Percentiles rank a stretch among this genome's conserved stretches.
These are phyloP conservation scores for Emydura subglobosa DNA, from an alignment of 2,113 vertebrate species.

Conservation along the genomic window DNA sequence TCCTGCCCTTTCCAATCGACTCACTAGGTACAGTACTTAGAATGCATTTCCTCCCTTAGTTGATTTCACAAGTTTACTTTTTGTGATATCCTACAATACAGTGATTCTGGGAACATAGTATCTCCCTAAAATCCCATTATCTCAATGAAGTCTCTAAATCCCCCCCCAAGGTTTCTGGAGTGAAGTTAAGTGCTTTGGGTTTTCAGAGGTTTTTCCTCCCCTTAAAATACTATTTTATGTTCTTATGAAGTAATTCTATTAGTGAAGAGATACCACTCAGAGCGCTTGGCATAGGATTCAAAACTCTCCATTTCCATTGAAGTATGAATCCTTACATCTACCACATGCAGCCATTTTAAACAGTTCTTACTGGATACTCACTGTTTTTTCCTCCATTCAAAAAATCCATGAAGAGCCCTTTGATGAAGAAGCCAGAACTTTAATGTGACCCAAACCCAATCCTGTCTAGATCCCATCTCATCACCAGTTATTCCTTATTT, in stretches of 20 bases:
- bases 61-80: not conserved
- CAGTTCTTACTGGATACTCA: constrained; percentile 17
- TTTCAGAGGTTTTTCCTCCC: not conserved
- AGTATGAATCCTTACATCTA: constrained; percentile 5
- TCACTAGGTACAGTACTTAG: not conserved
- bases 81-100: not conserved
- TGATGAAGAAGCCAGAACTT: not conserved
- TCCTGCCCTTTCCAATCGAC: not conserved
- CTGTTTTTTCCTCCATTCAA: constrained; percentile 37
- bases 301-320: constrained; percentile 30
- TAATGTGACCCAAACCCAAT: constrained; percentile 46
- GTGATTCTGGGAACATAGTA: not conserved
- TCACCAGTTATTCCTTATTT: not conserved
- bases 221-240: not conserved
- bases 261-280: not conserved
- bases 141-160: not conserved
- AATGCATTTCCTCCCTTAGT: not conserved
- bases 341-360: constrained; percentile 33
- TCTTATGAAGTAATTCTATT: not conserved
- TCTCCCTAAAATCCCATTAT: not conserved
- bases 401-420: constrained; percentile 15
- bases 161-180: not conserved
- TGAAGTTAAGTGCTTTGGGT: not conserved
- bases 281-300: not conserved
- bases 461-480: not conserved